These are phyloP conservation scores for Eupeodes latifasciatus DNA, from an alignment of 2,888 invertebrate species.

Conservation along the genomic window DNA sequence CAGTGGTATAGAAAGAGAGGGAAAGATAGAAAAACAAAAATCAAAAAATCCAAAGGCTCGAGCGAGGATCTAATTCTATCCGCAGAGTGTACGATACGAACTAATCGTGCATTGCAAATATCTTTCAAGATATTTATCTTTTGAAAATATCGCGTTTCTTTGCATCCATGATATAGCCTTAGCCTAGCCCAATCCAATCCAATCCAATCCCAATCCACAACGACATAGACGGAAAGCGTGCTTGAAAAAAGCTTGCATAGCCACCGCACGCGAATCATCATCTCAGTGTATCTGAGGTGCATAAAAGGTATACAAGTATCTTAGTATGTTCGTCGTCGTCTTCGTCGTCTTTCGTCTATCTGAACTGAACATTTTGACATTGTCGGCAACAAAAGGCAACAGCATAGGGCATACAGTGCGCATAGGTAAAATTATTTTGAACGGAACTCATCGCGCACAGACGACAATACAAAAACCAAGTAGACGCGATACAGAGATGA, in stretches of 20 bases:
- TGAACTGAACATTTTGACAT: conserved; percentile 21
- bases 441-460: conserved; percentile 53
- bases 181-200: conserved; percentile 2
- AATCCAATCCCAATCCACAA: not conserved
- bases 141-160: conserved; percentile 73
- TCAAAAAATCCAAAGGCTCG: conserved; percentile 17
- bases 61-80: conserved; percentile 39
- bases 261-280: conserved; percentile 49
- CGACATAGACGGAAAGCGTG: not conserved
- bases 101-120: conserved; percentile 75
- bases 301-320: no score
- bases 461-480: no score
- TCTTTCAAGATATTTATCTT: conserved; percentile 73
- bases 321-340: conserved; percentile 18
- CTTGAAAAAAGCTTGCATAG: conserved; percentile 24
- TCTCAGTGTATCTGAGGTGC: not conserved
- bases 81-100: conserved; percentile 40
- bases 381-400: conserved; percentile 2
- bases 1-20: not conserved
- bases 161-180: conserved; percentile 4
- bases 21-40: not conserved
- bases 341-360: not conserved
- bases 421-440: conserved; percentile 70
- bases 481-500: conserved; percentile 19
- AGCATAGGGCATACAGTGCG: conserved; percentile 30